phyloP scores from a whole-genome alignment of 2,113 vertebrate species.

The Oenanthe oenanthe region DNA sequence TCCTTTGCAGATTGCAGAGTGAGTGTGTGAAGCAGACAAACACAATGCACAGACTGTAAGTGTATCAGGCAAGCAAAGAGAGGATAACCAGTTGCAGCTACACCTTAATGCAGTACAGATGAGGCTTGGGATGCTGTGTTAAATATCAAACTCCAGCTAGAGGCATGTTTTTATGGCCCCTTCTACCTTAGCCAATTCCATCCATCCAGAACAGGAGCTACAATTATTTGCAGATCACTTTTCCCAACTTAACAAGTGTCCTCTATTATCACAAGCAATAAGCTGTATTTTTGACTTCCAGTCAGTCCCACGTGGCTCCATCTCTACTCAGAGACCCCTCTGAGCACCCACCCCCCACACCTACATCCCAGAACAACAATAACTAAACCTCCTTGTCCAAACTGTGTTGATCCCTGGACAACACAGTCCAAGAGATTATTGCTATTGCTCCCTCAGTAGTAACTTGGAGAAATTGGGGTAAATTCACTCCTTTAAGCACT shows the following conservation, averaged over 20 bases:
- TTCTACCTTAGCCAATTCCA: background rate
- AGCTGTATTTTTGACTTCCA: background rate
- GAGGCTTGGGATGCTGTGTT: background rate
- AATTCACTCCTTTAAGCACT: background rate
- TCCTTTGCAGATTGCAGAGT: background rate
- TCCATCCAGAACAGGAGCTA: background rate
- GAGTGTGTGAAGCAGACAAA: background rate
- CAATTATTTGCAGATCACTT: background rate
- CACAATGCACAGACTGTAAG: background rate
- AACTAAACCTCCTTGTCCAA: background rate
- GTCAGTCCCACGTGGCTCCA: background rate
- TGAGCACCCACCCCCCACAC: background rate
- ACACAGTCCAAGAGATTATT: background rate
- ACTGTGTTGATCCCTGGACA: accelerated
- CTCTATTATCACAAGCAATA: background rate
- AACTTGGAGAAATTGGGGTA: background rate
- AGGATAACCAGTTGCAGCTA: background rate
- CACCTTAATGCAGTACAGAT: background rate
- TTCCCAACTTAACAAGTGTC: background rate
- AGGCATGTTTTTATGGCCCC: background rate
- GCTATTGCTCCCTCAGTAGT: background rate
- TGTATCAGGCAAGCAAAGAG: background rate
- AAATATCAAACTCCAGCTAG: background rate
- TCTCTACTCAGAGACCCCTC: background rate
- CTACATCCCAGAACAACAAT: background rate